Percentiles rank a stretch among this genome's conserved stretches.
phyloP scores from a whole-genome alignment of 2,888 invertebrate species.

The Xanthia togata region DNA sequence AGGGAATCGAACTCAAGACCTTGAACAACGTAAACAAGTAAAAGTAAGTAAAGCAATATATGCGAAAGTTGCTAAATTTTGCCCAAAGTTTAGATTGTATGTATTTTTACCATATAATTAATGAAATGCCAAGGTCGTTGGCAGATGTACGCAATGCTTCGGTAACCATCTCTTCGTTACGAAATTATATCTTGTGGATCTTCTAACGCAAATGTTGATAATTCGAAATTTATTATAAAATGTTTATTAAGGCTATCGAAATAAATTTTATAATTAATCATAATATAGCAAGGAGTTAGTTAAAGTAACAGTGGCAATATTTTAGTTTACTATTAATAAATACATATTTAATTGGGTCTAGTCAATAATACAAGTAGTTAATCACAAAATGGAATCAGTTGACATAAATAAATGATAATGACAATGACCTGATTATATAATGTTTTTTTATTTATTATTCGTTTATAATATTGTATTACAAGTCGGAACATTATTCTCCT shows the following conservation, averaged over 20 bases:
- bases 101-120: constrained; percentile 47
- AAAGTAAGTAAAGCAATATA: constrained; percentile 50
- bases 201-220: constrained; percentile 2
- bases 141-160: constrained; percentile 39
- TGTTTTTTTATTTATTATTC: background rate
- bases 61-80: constrained; percentile 59
- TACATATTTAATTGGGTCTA: background rate
- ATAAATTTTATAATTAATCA: background rate
- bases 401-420: background rate
- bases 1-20: constrained; percentile 39
- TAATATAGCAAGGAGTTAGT: background rate
- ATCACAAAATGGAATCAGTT: background rate
- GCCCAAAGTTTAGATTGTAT: constrained; percentile 44
- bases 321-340: background rate
- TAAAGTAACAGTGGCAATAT: background rate
- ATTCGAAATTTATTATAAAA: background rate
- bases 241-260: background rate
- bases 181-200: constrained; percentile 28
- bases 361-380: background rate
- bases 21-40: constrained; percentile 51
- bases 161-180: constrained; percentile 30
- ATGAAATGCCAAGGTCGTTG: constrained; percentile 61
- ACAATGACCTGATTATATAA: background rate
- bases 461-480: background rate
- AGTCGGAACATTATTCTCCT: background rate